Base-by-base conservation (phyloP, 2,888 invertebrate species). In the Pyralis farinalis region DNA sequence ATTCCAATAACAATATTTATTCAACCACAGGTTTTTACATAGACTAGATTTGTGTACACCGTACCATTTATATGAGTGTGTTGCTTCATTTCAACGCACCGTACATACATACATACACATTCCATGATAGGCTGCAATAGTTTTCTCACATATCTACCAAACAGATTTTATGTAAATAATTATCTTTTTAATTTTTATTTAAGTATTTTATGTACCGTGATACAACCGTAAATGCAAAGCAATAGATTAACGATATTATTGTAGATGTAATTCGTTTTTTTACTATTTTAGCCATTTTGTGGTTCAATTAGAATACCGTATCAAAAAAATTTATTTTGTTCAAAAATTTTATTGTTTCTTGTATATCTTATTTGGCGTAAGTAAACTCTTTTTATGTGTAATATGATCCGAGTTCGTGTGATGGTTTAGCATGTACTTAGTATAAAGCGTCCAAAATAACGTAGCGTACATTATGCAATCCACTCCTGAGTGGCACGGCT, bases 41-140 rank as follows among this genome's bases (percentile, higher is more conserved):
- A 16, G n/a, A n/a, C n/a, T n/a, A n/a, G 2, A 16, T 16, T 16
- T 16, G n/a, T 16, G 16, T 16, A 16, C 3, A 16, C n/a, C n/a
- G n/a, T 16, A 16, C 16, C 16, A 16, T 16, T 16, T 2, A 16
- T 16, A 16, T 16, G n/a, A n/a, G n/a, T n/a, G n/a, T n/a, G 4
- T 16, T 16, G 2, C 4, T 16, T 16, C 16, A 16, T 16, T 16
- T 16, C 16, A 16, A 16, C 4, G 16, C 16, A 16, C 16, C 16
- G n/a, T n/a, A n/a, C 63, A 66, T 52, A 47, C 46, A 58, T 34
- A 47, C 59, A 55, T 46, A 56, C 69, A 82, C 84, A 84, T 85
- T 85, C 84, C 84, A 71, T 64, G 46, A 56, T 58, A 40, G 59
- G 60, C 69, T 81, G 85, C 85, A 86, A 87, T 86, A 86, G 82